Conservation (phyloP, 2,797 vertebrate genomes). For the Falco peregrinus region DNA sequence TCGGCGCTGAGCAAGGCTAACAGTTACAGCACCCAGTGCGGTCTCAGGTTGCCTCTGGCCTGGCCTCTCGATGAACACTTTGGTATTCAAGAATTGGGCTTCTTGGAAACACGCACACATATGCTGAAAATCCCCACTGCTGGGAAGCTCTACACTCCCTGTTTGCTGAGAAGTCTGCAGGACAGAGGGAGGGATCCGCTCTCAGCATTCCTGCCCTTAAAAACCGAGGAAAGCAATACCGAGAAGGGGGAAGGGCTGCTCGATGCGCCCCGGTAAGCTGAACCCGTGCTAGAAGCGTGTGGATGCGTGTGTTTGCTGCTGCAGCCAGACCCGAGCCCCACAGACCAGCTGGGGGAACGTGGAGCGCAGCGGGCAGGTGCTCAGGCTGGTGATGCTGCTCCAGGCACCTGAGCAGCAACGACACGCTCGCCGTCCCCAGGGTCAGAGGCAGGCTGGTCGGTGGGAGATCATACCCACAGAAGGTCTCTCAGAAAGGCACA, state of each 20-base stretch:
- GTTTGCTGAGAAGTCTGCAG: background rate
- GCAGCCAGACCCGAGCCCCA: background rate
- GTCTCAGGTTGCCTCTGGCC: background rate
- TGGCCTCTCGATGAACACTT: background rate
- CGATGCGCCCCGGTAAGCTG: background rate
- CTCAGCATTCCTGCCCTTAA: background rate
- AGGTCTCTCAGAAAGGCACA: constrained; percentile 5
- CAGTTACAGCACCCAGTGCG: background rate
- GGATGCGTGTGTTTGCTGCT: background rate
- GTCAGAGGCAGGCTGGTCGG: background rate
- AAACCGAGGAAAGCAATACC: background rate
- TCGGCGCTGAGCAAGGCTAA: background rate
- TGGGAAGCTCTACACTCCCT: background rate
- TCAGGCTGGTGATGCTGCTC: background rate
- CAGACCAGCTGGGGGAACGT: background rate
- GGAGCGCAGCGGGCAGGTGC: background rate
- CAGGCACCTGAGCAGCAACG: background rate
- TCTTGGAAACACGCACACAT: background rate
- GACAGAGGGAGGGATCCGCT: background rate
- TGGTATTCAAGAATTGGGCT: background rate
- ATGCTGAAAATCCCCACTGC: background rate
- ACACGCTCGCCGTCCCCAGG: background rate
- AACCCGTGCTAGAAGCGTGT: background rate
- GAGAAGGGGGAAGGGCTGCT: background rate
- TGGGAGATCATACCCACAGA: background rate